A percentile compares a stretch with the other conserved stretches of the same genome.
phyloP scores from a whole-genome alignment of 1,140 invertebrate genomes.

The Anthonomus grandis region DNA sequence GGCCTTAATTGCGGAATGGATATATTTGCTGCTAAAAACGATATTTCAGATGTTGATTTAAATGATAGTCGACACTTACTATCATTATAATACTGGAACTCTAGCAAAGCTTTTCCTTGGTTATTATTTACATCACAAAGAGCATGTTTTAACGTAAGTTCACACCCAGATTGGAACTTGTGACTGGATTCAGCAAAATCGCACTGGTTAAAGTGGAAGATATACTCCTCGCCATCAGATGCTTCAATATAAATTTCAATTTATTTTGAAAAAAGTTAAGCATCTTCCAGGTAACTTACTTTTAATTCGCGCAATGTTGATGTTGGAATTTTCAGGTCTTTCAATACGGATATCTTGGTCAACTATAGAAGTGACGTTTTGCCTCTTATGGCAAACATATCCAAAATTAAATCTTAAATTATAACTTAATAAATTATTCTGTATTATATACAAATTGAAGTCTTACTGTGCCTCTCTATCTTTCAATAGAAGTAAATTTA shows the following conservation, averaged over 20 bases:
- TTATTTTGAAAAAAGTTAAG: not conserved
- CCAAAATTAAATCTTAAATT: slow-evolving; percentile 41
- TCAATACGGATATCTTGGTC: slow-evolving; percentile 35
- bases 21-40: not conserved
- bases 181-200: not conserved
- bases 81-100: slow-evolving; percentile 30
- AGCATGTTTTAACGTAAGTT: slow-evolving; percentile 28
- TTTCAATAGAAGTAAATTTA: slow-evolving; percentile 31
- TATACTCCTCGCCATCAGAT: slow-evolving; percentile 2
- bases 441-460: not conserved
- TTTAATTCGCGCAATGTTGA: slow-evolving; percentile 32
- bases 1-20: slow-evolving; percentile 1
- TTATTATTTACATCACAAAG: slow-evolving; percentile 33
- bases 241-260: slow-evolving; percentile 10
- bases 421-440: not conserved
- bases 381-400: slow-evolving; percentile 32
- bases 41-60: too few species aligned
- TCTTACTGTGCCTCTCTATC: slow-evolving; percentile 36
- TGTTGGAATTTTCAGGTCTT: slow-evolving; percentile 27
- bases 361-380: slow-evolving; percentile 30
- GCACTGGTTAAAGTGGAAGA: slow-evolving; percentile 22
- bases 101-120: slow-evolving; percentile 29
- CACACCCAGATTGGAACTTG: slow-evolving; percentile 20
- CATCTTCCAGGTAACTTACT: slow-evolving; percentile 21
- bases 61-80: not conserved